A percentile compares a stretch with the other conserved stretches of the same genome.
Evolutionary conservation across 2,113 vertebrate species (phyloP).

Genomic region (Ophthalmolycus amberensis): DNA sequence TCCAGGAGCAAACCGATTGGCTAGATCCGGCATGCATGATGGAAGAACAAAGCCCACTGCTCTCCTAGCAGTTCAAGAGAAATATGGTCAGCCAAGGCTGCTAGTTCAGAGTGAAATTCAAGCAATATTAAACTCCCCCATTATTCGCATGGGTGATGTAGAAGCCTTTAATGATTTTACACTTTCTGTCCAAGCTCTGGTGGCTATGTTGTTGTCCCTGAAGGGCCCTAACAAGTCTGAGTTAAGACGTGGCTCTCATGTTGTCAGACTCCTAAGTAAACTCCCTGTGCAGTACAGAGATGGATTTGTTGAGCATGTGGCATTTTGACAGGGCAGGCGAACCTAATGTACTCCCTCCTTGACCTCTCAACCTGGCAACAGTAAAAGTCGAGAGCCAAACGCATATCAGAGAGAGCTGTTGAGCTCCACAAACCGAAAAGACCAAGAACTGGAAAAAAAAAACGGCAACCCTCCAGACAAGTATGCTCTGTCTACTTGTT

Average conservation of each 20-base stretch:
- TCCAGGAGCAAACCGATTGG: slow-evolving; percentile 4
- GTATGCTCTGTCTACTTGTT: background rate
- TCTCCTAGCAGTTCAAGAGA: background rate
- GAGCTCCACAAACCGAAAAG: background rate
- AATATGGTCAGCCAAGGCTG: slow-evolving; percentile 15
- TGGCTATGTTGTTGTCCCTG: slow-evolving; percentile 4
- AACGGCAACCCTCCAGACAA: background rate
- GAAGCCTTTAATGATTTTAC: slow-evolving; percentile 1
- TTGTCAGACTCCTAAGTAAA: slow-evolving; percentile 10
- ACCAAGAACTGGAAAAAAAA: background rate
- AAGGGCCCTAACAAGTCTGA: background rate
- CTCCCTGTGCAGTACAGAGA: background rate
- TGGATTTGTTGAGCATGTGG: slow-evolving; percentile 12
- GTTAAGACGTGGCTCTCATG: background rate
- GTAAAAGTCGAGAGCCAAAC: background rate
- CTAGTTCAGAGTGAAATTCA: slow-evolving; percentile 6
- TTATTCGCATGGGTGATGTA: background rate
- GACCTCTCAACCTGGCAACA: background rate
- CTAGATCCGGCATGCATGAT: background rate
- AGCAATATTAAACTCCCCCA: background rate
- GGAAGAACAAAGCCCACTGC: background rate
- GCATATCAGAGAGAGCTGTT: background rate
- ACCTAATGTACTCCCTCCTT: background rate
- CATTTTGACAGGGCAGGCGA: background rate
- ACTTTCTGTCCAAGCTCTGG: background rate